Evolutionary conservation across 2,888 invertebrate species (phyloP).

Genomic region (Pollenia angustigena): DNA sequence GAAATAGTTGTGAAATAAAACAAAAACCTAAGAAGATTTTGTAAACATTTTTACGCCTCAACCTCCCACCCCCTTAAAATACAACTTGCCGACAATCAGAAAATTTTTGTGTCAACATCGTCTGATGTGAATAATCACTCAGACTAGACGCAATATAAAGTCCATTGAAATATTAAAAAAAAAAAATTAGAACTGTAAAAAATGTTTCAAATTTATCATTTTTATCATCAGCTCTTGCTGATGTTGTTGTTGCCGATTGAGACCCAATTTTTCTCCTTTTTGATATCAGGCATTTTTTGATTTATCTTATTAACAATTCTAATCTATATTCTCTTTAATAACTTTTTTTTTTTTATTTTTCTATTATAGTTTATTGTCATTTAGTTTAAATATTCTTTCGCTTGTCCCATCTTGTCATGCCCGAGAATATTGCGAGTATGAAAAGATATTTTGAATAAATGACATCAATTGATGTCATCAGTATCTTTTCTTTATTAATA

Average conservation of each 20-base stretch:
- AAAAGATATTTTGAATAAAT: conserved; percentile 28
- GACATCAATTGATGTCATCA: conserved; percentile 52
- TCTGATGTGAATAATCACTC: conserved; percentile 44
- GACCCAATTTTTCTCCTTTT: background rate
- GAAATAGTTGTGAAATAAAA: conserved; percentile 46
- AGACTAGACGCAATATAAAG: conserved; percentile 42
- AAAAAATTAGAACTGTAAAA: conserved; percentile 17
- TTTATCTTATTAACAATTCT: conserved; percentile 44
- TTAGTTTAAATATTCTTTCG: conserved; percentile 22
- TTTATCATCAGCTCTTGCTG: conserved; percentile 27
- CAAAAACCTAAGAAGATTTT: conserved; percentile 15
- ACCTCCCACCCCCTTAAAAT: too few species aligned
- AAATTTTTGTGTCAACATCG: conserved; percentile 57
- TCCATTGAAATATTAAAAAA: conserved; percentile 17
- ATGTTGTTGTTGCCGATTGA: background rate
- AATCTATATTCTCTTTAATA: conserved; percentile 14
- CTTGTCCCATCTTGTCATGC: conserved; percentile 16
- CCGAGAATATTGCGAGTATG: background rate
- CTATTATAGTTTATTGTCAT: conserved; percentile 3
- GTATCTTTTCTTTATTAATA: conserved; percentile 32
- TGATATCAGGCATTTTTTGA: conserved; percentile 2
- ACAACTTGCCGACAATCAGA: conserved; percentile 38
- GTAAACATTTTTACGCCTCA: conserved; percentile 6
- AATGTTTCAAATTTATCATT: conserved; percentile 54
- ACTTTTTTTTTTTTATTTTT: background rate